These are phyloP conservation scores for Phenganax marumi DNA, from an alignment of 92 coral and sea anemone genomes.

Conservation along the genomic window DNA sequence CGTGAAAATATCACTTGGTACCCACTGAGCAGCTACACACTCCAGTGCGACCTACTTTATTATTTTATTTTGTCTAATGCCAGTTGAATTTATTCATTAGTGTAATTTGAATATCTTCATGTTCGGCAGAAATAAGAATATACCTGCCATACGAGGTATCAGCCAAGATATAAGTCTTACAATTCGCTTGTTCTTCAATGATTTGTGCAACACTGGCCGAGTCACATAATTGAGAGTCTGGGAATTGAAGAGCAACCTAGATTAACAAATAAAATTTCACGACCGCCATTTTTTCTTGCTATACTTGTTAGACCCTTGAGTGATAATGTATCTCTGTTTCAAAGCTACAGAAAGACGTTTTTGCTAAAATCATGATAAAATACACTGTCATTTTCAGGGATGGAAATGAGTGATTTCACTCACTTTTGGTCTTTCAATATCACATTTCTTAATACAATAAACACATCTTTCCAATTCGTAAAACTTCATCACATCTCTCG, in stretches of 20 bases:
- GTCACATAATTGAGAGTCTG: slow-evolving; percentile 73
- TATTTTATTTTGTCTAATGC: not conserved
- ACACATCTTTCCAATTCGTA: slow-evolving; percentile 74
- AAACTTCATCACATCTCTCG: slow-evolving; percentile 41
- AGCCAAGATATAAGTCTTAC: slow-evolving; percentile 71
- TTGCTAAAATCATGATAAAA: not conserved
- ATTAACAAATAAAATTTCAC: not conserved
- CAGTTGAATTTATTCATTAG: not conserved
- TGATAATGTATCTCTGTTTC: not conserved
- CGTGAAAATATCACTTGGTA: no score
- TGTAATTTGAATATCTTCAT: not conserved
- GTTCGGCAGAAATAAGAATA: not conserved
- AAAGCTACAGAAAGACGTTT: not conserved
- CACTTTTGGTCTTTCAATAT: slow-evolving; percentile 64
- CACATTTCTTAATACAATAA: slow-evolving; percentile 49
- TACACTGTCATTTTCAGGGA: no score
- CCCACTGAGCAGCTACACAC: no score
- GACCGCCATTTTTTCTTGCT: not conserved
- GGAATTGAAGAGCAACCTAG: slow-evolving; percentile 94
- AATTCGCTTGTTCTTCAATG: slow-evolving; percentile 60
- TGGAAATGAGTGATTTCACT: not conserved
- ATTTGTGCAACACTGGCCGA: slow-evolving; percentile 73
- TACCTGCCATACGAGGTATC: slow-evolving; percentile 98
- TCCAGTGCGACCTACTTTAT: not conserved
- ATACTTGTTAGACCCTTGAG: not conserved